A percentile compares a stretch with the other conserved stretches of the same genome.
These are phyloP conservation scores for Penaeus japonicus DNA, from an alignment of 1,140 invertebrate species.

Conservation along the genomic window DNA sequence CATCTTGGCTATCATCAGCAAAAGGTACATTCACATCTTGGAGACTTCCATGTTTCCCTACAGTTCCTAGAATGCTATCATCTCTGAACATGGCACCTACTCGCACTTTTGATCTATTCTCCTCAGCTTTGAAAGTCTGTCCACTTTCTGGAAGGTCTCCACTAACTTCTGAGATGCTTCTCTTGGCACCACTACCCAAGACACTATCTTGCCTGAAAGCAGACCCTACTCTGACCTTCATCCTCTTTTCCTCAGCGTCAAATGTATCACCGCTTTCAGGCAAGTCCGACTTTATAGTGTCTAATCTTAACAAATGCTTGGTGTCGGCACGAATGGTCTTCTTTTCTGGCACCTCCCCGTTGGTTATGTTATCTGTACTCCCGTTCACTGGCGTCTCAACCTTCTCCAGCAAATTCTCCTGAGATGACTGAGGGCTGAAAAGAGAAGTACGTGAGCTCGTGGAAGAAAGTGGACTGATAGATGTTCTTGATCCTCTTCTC, in stretches of 20 bases:
- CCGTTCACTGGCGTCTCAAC: background rate
- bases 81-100: background rate
- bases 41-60: conserved; percentile 20
- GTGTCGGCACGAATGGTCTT: background rate
- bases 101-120: background rate
- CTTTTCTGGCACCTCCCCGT: background rate
- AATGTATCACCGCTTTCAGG: conserved; percentile 48
- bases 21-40: conserved; percentile 57
- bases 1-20: conserved; percentile 48
- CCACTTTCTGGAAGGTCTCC: background rate
- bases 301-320: conserved; percentile 19
- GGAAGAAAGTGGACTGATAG: conserved; percentile 64
- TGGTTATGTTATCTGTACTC: background rate
- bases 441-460: conserved; percentile 44
- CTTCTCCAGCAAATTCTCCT: conserved; percentile 39
- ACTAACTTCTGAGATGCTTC: no score
- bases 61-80: background rate
- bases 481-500: conserved; percentile 65
- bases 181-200: background rate
- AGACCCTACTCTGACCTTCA: conserved; percentile 28
- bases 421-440: conserved; percentile 42
- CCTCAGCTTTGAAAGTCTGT: background rate
- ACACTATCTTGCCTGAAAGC: conserved; percentile 41
- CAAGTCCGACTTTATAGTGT: conserved; percentile 13
- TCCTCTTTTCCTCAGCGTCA: conserved; percentile 21